These are phyloP conservation scores for Adoxophyes honmai DNA, from an alignment of 1,140 invertebrate species.

Conservation along the genomic window DNA sequence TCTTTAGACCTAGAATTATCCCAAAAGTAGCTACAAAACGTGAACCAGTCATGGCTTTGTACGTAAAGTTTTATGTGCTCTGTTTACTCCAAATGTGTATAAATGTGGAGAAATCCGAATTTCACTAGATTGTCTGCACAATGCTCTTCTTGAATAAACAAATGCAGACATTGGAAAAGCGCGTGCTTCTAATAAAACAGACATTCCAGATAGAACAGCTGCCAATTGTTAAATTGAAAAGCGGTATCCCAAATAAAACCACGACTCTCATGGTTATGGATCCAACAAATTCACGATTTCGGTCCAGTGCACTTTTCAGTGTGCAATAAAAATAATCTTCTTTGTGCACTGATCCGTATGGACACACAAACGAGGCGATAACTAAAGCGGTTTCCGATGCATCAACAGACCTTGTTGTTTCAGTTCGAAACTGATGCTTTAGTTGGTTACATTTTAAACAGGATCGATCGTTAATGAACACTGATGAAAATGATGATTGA, in stretches of 20 bases:
- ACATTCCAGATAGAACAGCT: no score
- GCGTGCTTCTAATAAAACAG: no score
- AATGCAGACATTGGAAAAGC: no score
- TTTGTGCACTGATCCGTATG: conserved; percentile 52
- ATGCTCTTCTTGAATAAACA: no score
- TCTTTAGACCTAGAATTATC: no score
- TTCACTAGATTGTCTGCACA: no score
- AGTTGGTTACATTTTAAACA: conserved; percentile 23
- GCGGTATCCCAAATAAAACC: background rate
- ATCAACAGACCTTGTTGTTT: conserved; percentile 47
- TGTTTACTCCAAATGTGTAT: no score
- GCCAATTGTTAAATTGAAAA: background rate
- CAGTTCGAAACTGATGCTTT: conserved; percentile 38
- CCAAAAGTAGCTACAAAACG: no score
- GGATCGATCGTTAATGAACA: background rate
- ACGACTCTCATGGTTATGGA: conserved; percentile 25
- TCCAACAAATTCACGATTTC: conserved; percentile 60
- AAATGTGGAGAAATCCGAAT: no score
- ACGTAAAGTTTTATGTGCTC: no score
- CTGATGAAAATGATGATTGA: conserved; percentile 10
- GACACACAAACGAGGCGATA: conserved; percentile 50
- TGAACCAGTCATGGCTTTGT: no score
- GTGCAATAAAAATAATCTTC: conserved; percentile 73
- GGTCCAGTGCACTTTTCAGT: conserved; percentile 59
- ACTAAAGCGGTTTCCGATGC: conserved; percentile 33